These are phyloP conservation scores for Xenops minutus DNA, from an alignment of 2,797 vertebrate genomes.

Conservation along the genomic window DNA sequence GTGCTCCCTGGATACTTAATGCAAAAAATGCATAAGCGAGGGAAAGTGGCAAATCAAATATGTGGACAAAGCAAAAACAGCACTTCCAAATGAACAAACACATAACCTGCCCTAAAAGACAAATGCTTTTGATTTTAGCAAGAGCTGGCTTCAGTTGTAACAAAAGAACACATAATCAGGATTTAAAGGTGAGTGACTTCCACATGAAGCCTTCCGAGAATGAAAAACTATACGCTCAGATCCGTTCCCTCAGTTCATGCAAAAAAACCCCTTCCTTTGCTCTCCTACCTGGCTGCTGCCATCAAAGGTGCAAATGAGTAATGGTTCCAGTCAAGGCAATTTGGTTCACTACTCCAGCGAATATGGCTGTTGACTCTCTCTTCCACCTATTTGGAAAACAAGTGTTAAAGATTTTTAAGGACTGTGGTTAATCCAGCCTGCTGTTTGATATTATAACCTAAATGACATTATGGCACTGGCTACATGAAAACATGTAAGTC, in stretches of 20 bases:
- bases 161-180: neutral
- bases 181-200: neutral
- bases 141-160: neutral
- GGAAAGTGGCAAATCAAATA: neutral
- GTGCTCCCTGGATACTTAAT: neutral
- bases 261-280: neutral
- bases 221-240: neutral
- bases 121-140: neutral
- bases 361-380: conserved; percentile 64
- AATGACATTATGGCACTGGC: neutral
- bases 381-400: conserved; percentile 69
- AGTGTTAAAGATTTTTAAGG: conserved; percentile 5
- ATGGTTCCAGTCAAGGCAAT: conserved; percentile 68
- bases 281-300: conserved; percentile 69
- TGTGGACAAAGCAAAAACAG: neutral
- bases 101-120: neutral
- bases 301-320: conserved; percentile 52
- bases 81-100: neutral
- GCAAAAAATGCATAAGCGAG: neutral
- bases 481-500: neutral
- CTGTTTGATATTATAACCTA: neutral
- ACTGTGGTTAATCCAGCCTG: neutral
- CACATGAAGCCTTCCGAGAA: neutral
- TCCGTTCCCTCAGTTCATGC: neutral
- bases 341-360: conserved; percentile 70